A percentile compares a stretch with the other conserved stretches of the same genome.
phyloP scores from a whole-genome alignment of 2,888 invertebrate genomes.

The Euclidia mi region DNA sequence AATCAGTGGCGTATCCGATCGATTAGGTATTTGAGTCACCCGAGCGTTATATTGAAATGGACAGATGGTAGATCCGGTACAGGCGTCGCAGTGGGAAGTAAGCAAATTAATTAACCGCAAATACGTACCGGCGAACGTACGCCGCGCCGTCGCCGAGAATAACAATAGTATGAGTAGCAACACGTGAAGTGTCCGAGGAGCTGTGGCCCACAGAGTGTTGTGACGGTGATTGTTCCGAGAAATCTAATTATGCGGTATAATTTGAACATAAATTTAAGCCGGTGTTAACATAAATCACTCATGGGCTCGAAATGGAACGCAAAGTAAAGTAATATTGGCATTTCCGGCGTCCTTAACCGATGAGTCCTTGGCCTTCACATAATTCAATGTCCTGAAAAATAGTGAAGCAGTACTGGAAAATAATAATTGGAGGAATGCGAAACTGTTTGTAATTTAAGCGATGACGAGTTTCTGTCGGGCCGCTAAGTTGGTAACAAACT shows the following conservation, averaged over 20 bases:
- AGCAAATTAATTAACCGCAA: constrained; percentile 72
- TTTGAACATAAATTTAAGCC: constrained; percentile 65
- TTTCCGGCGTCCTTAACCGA: constrained; percentile 27
- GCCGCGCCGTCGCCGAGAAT: constrained; percentile 58
- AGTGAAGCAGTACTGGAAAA: constrained; percentile 39
- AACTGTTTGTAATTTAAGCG: constrained; percentile 32
- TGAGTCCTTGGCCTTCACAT: constrained; percentile 36
- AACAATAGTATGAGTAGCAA: constrained; percentile 52
- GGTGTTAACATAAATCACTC: constrained; percentile 64
- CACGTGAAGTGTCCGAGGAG: constrained; percentile 25
- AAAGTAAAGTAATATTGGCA: constrained; percentile 42
- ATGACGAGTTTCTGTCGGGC: constrained; percentile 23
- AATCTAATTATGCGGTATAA: constrained; percentile 62
- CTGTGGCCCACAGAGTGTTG: constrained; percentile 37
- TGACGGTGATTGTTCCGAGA: constrained; percentile 47
- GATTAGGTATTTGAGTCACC: constrained; percentile 70
- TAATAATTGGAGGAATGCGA: constrained; percentile 21
- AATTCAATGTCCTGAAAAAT: constrained; percentile 46
- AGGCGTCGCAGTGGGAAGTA: constrained; percentile 56
- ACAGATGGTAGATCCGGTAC: constrained; percentile 56
- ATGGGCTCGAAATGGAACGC: constrained; percentile 52
- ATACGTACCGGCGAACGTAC: constrained; percentile 53
- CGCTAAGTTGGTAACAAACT: constrained; percentile 34
- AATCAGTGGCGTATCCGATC: constrained; percentile 73
- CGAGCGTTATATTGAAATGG: constrained; percentile 69